Conservation (phyloP, 1,140 invertebrate genomes). For the Conopomorpha cramerella region DNA sequence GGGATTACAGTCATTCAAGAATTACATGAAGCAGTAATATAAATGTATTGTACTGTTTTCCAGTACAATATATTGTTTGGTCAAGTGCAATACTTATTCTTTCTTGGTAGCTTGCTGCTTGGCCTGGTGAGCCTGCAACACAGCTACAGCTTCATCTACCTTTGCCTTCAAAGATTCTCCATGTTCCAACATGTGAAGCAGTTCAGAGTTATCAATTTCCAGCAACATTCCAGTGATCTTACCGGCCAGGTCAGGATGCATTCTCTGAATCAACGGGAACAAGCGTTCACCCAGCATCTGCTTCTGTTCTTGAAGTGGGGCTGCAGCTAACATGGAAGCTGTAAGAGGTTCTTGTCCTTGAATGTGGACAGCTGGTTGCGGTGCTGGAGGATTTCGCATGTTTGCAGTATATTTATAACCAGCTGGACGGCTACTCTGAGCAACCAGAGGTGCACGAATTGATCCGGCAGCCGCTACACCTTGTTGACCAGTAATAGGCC, state of each 20-base stretch:
- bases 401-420: constrained; percentile 87
- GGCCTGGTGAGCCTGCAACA: constrained; percentile 95
- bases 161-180: constrained; percentile 94
- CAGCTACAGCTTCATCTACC: constrained; percentile 96
- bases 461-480: constrained; percentile 60
- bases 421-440: constrained; percentile 67
- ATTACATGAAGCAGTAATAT: no score
- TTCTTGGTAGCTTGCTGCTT: constrained; percentile 83
- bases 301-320: constrained; percentile 94
- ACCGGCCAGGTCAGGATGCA: constrained; percentile 92
- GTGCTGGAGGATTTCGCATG: constrained; percentile 79
- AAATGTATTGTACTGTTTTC: constrained; percentile 7
- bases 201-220: constrained; percentile 98
- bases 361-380: constrained; percentile 76
- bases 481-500: constrained; percentile 85
- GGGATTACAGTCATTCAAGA: constrained; percentile 23
- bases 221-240: constrained; percentile 99
- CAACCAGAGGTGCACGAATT: constrained; percentile 68
- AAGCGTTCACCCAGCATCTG: constrained; percentile 98
- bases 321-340: constrained; percentile 93
- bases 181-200: constrained; percentile 98
- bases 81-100: constrained; percentile 65
- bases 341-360: constrained; percentile 95
- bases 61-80: constrained; percentile 9
- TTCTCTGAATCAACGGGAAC: constrained; percentile 96